Conservation (phyloP, 2,888 invertebrate genomes). For the Osmoderma eremita region DNA sequence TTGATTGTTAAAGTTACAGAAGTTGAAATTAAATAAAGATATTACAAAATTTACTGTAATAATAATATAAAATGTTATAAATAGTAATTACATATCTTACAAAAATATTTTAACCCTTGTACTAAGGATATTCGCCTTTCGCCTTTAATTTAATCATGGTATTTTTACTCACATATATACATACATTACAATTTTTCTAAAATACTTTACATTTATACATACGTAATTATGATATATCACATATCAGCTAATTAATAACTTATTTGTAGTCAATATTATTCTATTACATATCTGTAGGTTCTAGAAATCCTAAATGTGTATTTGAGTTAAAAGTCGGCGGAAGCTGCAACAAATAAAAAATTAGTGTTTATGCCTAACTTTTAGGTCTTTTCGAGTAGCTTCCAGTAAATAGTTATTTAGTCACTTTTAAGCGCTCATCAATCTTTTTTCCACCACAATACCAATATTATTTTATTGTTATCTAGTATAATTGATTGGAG, state of each 20-base stretch:
- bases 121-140: background rate
- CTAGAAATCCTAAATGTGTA: slow-evolving; percentile 11
- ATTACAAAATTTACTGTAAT: background rate
- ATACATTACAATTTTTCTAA: background rate
- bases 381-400: too few relatives aligned
- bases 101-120: background rate
- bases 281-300: slow-evolving; percentile 3
- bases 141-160: background rate
- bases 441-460: too few relatives aligned
- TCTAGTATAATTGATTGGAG: too few relatives aligned
- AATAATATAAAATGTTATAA: background rate
- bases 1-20: slow-evolving; percentile 4
- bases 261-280: slow-evolving; percentile 3
- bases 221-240: slow-evolving; percentile 7
- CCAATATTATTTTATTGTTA: too few relatives aligned
- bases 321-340: slow-evolving; percentile 39
- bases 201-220: slow-evolving; percentile 28
- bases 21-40: background rate
- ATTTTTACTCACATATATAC: background rate
- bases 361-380: too few relatives aligned
- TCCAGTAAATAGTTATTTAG: too few relatives aligned
- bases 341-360: slow-evolving; percentile 36
- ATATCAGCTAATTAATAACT: slow-evolving; percentile 23
- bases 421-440: too few relatives aligned
- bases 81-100: slow-evolving; percentile 3